phyloP scores from a whole-genome alignment of 1,140 invertebrate species.

The Drosophila neocordata region DNA sequence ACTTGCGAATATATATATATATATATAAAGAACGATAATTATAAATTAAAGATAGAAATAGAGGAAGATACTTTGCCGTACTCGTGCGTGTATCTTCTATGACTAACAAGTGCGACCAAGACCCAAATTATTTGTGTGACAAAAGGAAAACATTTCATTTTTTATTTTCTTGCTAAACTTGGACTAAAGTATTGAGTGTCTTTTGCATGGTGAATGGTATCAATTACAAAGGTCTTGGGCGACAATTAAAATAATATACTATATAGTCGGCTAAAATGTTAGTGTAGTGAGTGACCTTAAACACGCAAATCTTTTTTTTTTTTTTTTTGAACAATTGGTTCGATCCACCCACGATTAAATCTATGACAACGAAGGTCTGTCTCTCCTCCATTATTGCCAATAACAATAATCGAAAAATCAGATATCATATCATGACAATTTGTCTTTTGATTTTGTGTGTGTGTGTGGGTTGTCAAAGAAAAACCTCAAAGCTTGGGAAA shows the following conservation, averaged over 20 bases:
- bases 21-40: slow-evolving; percentile 51
- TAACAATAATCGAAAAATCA: slow-evolving; percentile 16
- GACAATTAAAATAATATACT: slow-evolving; percentile 50
- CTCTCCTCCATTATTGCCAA: slow-evolving; percentile 1
- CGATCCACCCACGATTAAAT: slow-evolving; percentile 34
- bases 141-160: slow-evolving; percentile 67
- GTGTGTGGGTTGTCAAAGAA: slow-evolving; percentile 9
- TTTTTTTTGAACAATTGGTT: slow-evolving; percentile 25
- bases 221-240: slow-evolving; percentile 63
- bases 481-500: slow-evolving; percentile 8
- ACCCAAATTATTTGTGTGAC: slow-evolving; percentile 64
- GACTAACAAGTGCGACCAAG: slow-evolving; percentile 54
- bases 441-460: slow-evolving; percentile 12
- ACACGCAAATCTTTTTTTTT: slow-evolving; percentile 41
- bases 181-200: slow-evolving; percentile 61
- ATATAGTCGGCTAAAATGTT: background rate
- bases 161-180: slow-evolving; percentile 25
- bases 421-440: slow-evolving; percentile 10
- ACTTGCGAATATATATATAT: slow-evolving; percentile 33
- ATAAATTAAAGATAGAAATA: slow-evolving; percentile 63
- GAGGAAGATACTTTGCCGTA: slow-evolving; percentile 49
- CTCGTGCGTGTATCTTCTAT: slow-evolving; percentile 51
- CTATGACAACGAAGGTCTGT: slow-evolving; percentile 41
- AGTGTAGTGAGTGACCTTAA: slow-evolving; percentile 28
- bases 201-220: slow-evolving; percentile 36